Evolutionary conservation across 2,888 invertebrate genomes (phyloP).

Genomic region (Apamea sordens): DNA sequence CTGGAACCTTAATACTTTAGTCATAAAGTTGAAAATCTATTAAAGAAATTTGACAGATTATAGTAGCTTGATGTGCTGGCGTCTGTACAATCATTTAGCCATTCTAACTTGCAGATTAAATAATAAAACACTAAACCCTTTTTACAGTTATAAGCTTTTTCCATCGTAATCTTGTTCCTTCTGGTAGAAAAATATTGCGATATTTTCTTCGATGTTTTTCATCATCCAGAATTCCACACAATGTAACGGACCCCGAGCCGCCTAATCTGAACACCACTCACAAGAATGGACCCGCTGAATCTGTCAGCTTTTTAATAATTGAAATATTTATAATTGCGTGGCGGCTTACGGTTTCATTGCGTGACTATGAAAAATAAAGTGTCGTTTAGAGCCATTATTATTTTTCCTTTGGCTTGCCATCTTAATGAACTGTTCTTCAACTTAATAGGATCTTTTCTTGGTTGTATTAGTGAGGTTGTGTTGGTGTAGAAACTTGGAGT

Average conservation of each 20-base stretch:
- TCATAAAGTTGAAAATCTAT: too few species aligned
- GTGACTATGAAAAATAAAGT: slow-evolving; percentile 74
- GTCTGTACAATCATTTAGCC: too few species aligned
- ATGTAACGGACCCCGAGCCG: neutral
- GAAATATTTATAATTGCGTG: slow-evolving; percentile 86
- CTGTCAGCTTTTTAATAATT: slow-evolving; percentile 83
- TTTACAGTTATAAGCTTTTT: neutral
- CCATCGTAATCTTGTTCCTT: too few species aligned
- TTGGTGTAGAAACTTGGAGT: neutral
- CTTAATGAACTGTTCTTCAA: slow-evolving; percentile 61
- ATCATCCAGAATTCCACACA: neutral
- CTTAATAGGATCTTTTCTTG: slow-evolving; percentile 37
- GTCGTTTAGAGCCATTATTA: slow-evolving; percentile 78
- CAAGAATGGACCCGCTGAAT: slow-evolving; percentile 72
- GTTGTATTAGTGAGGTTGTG: slow-evolving; percentile 12
- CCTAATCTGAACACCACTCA: slow-evolving; percentile 58
- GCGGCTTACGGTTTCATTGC: slow-evolving; percentile 73
- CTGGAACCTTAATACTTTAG: too few species aligned
- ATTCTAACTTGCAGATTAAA: too few species aligned
- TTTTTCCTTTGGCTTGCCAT: slow-evolving; percentile 71
- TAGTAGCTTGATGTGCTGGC: too few species aligned
- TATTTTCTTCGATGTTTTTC: neutral
- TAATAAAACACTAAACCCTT: neutral
- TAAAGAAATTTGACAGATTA: too few species aligned
- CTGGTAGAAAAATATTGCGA: too few species aligned